phyloP scores from a whole-genome alignment of 2,113 vertebrate species.

The Phylloscopus trochiloides region DNA sequence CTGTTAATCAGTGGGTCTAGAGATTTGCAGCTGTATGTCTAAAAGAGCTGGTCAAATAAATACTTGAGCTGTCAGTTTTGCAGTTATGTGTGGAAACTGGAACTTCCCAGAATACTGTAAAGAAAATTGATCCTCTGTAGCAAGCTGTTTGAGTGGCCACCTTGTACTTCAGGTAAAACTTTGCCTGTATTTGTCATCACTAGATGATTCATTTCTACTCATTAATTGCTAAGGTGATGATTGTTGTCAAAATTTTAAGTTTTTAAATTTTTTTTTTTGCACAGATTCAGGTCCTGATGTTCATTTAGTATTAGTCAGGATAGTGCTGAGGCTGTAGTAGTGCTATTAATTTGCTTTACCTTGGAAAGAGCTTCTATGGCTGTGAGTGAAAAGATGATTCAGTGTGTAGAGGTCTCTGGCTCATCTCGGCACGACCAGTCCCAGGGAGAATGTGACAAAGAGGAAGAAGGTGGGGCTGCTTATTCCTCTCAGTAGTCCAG shows the following conservation, averaged over 20 bases:
- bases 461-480: neutral
- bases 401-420: neutral
- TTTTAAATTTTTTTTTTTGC: neutral
- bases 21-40: neutral
- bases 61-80: neutral
- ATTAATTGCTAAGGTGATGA: neutral
- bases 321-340: neutral
- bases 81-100: neutral
- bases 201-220: neutral
- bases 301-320: neutral
- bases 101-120: neutral
- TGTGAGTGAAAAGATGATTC: neutral
- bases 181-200: neutral
- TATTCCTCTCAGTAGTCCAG: neutral
- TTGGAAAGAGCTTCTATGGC: neutral
- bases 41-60: neutral
- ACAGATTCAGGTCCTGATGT: neutral
- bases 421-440: neutral
- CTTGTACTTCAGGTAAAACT: neutral
- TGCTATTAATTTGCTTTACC: neutral
- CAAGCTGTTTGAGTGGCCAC: neutral
- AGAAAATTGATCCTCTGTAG: neutral
- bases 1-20: neutral
- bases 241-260: neutral
- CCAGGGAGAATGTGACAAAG: neutral